Base-by-base conservation (phyloP, 2,113 vertebrate species). In the Channa maculata region DNA sequence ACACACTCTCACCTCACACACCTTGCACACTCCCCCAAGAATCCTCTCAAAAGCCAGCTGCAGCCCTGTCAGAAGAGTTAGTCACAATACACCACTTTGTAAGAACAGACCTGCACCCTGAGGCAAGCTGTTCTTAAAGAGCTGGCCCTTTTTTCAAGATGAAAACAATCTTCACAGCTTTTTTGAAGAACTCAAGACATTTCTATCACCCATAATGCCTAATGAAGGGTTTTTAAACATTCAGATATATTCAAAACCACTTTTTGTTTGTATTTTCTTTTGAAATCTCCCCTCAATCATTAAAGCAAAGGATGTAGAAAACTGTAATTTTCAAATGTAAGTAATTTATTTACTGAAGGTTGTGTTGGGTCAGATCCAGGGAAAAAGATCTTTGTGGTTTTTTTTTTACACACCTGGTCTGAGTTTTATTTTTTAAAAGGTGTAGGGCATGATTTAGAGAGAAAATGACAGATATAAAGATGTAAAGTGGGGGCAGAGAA, bases 1-100 rank as follows among this genome's bases (percentile, higher is more conserved):
- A 51, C 57, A 49, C 68, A n/a, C 80, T 62, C 80, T 62, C 77
- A 77, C 63, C 62, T 69, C 61, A 11, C 77, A 68, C 75, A 60
- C 79, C 76, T 83, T 79, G 0, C 75, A 55, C 77, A 63, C 86
- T 62, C 80, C 76, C 75, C 58, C 15, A 81, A 78, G 82, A 89
- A 88, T 83, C 82, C 78, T 80, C 77, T 71, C 67, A 82, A 63
- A 74, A 88, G 82, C 85, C 91, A 92, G 89, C 89, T 90, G 89
- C 88, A 86, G 86, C 75, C 65, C 81, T 79, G 86, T 87, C 86
- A 88, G 85, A 83, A 13, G 71, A 72, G 62, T 76, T 82, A 75
- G 84, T 80, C 86, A 91, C 84, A 92, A 89, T 89, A 75, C 77
- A 58, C 6, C 52, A 45, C 82, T 84, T 83, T 88, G 88, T 85